Conservation (phyloP, 2,888 invertebrate species). For the Eutolmus rufibarbis region DNA sequence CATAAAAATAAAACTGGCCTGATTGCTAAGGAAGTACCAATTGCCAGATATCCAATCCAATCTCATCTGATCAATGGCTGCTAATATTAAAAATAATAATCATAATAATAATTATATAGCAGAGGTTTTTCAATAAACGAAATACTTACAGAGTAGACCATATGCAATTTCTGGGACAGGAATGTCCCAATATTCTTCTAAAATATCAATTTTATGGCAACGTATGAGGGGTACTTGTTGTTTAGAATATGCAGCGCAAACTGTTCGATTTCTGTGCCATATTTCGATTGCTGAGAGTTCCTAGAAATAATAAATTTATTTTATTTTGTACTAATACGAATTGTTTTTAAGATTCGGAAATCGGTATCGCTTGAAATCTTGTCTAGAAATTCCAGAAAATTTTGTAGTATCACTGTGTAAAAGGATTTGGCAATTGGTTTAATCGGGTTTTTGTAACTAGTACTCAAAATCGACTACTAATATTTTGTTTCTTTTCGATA, state of each 20-base stretch:
- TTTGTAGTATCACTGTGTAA: too few species aligned
- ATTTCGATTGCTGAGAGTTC: conserved; percentile 67
- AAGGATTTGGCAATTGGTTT: too few species aligned
- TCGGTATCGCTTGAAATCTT: too few species aligned
- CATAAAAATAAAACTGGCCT: conserved; percentile 73
- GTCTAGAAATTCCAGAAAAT: too few species aligned
- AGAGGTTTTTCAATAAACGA: background rate
- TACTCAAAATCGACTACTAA: too few species aligned
- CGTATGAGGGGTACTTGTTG: conserved; percentile 65
- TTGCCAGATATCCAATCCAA: conserved; percentile 86
- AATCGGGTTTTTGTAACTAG: too few species aligned
- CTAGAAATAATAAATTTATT: conserved; percentile 52
- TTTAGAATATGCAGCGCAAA: conserved; percentile 77
- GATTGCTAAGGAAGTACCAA: conserved; percentile 83
- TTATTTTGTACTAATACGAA: background rate
- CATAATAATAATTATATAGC: background rate
- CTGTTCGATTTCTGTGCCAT: conserved; percentile 71
- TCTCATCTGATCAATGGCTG: conserved; percentile 78
- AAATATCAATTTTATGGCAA: conserved; percentile 73
- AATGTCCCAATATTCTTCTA: conserved; percentile 68
- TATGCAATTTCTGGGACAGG: conserved; percentile 70
- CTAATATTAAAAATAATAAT: background rate
- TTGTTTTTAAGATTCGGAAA: too few species aligned
- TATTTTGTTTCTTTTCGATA: too few species aligned
- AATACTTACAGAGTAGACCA: conserved; percentile 69